Percentiles rank a stretch among this genome's conserved stretches.
Conservation (phyloP, 2,797 vertebrate species). For the Semotilus atromaculatus region DNA sequence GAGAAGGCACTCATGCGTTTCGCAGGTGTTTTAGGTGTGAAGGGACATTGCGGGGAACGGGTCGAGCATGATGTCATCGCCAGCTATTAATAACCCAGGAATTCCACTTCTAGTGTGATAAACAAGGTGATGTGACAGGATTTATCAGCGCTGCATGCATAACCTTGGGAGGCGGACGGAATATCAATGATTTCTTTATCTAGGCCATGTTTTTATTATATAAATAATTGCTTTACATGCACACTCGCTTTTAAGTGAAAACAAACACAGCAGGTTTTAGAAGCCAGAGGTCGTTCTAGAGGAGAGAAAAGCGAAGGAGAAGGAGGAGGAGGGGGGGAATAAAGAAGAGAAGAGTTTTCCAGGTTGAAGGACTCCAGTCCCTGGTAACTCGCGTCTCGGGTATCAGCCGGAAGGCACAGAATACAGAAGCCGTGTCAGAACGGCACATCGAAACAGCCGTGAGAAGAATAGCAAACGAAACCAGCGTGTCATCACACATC, state of each 20-base stretch:
- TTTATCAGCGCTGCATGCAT: neutral
- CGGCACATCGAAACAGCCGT: conserved; percentile 47
- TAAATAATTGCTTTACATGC: conserved; percentile 63
- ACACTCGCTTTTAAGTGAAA: conserved; percentile 70
- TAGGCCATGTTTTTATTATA: neutral
- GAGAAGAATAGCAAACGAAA: conserved; percentile 57
- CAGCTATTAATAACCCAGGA: conserved; percentile 8
- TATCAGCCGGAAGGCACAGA: conserved; percentile 75
- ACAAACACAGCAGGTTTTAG: conserved; percentile 75
- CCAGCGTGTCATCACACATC: neutral
- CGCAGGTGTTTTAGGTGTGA: conserved; percentile 12
- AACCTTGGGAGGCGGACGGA: conserved; percentile 1
- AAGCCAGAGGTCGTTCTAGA: conserved; percentile 70
- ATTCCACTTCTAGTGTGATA: neutral
- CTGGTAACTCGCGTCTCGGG: conserved; percentile 74
- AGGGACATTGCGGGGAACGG: conserved; percentile 18
- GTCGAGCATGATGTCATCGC: neutral
- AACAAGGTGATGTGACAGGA: neutral
- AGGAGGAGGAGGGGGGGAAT: conserved; percentile 2
- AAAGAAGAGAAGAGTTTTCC: conserved; percentile 63
- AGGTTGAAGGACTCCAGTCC: conserved; percentile 50
- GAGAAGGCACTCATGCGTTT: conserved; percentile 30
- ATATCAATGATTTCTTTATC: conserved; percentile 13
- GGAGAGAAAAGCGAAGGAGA: conserved; percentile 39
- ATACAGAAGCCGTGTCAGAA: conserved; percentile 70